Evolutionary conservation across 1,140 invertebrate species (phyloP), one percentile per base, ranked within the genome.

Genomic region (Brachionus asplanchnoidis): DNA sequence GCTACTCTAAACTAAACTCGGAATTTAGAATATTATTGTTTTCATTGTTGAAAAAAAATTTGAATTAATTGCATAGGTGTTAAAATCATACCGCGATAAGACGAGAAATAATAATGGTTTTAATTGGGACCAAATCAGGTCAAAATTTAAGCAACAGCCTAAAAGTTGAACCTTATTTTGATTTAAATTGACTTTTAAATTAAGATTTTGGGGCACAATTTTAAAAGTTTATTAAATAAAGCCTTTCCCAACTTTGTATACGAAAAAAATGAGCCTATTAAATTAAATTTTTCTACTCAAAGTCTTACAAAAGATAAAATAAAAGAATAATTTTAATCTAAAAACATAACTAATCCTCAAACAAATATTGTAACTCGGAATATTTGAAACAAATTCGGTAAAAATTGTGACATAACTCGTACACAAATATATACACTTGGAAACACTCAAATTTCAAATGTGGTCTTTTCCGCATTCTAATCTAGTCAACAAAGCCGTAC

Each of bases 31-130:
- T 40, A 73, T 40, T 42, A 42, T 40, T 73, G 32, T 73, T 73
- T 73, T 73, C 40, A 20, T 73, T 73, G 40, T 40, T 42, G 36
- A 40, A 17, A 73, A 73, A 73, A 44, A 17, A 42, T 6, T 36
- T 42, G 36, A 40, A 73, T 73, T 73, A 73, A 73, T 73, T 73
- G 68, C 32, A 73, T 73, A 73, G 28, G 68, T 73, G 68, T 73
- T 73, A 73, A 73, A 73, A 73, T 20, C 36, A 73, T 73, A 73
- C 36, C 68, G 36, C 32, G 68, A 73, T 42, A 73, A 36, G 32
- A 40, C 26, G 8, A 68, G 66, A 68, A 32, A 66, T 3, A 70
- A 36, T 36, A 14, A 40, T 42, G 17, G 14, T 73, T 40, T 73
- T 73, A 40, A 73, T 40, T 42, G 28, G 42, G 36, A 11, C 17